Base-by-base conservation (phyloP, 2,888 invertebrate genomes). In the Galeruca laticollis region DNA sequence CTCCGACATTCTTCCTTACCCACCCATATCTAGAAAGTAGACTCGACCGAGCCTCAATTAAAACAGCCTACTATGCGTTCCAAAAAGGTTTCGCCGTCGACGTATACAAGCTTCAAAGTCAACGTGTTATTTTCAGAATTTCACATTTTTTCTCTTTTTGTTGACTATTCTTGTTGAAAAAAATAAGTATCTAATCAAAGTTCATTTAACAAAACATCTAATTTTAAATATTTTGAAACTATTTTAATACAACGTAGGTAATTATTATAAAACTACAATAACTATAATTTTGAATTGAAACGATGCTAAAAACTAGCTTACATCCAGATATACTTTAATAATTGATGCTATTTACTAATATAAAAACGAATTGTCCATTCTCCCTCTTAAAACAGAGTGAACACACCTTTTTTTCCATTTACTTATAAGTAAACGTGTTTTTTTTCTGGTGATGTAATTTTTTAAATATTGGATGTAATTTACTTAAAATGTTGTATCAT, bases 11-110 rank as follows among this genome's bases (percentile, higher is more conserved):
- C 74, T 75, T 77, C 76, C 76, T 70, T 70, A 69, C 74, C 73
- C 70, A 73, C 77, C 82, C 78, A 79, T 33, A 57, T 79, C 79
- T 76, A 77, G 77, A 81, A 80, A 83, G 80, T 84, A 79, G 84
- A 83, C 83, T 83, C 82, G 83, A 73, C 83, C 83, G 77, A 80
- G 82, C 83, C 82, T 84, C 84, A 84, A 84, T 84, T 85, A 84
- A 84, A 81, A 82, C 81, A 76, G 77, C 75, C 80, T 84, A 84
- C 83, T 83, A 82, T 73, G 79, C 82, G 81, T 81, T 77, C 82
- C 78, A 78, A 84, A 84, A 84, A 84, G 79, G 77, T 82, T 75
- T 72, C 74, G 74, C 64, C 47, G 68, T 69, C 75, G 21, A 51
- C 63, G 64, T 64, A 57, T 51, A 57, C 56, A 57, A 31, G 66